Evolutionary conservation across 1,140 invertebrate genomes (phyloP), one percentile per base, ranked within the genome.

Genomic region (Cataglyphis hispanica): DNA sequence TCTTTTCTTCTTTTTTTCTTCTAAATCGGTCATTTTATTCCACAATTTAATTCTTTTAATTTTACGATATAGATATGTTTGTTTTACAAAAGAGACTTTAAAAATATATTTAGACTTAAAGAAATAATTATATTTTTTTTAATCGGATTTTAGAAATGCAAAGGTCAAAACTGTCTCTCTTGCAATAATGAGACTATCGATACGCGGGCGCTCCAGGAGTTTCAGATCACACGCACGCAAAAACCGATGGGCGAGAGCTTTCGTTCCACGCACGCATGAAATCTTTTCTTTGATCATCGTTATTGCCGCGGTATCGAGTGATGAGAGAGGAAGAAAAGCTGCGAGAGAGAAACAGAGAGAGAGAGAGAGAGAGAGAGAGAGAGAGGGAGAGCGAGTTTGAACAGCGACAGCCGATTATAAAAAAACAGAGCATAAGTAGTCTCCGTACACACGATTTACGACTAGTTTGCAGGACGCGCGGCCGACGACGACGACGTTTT

Each of bases 391-490:
- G 63, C 58, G 67, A 84, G 27, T n/a, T 86, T 58, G 74, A 70
- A 83, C 67, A 74, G 66, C 66, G 58, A 50, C 22, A 84, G 53
- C 46, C 72, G 72, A 77, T 31, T 60, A 89, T 89, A 83, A 31
- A 83, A 31, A 31, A 86, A 86, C 72, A 56, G 78, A 89, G n/a
- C 72, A 77, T 89, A 56, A 90, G 80, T 89, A 87, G 81, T 89
- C 72, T 74, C 61, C 87, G 64, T 86, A 89, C 85, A 69, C 85
- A 77, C 88, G 87, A 89, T 89, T 89, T 87, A 84, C 67, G 74
- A 84, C 87, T 89, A 89, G 88, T 89, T 89, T 86, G 74, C 88
- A 89, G 88, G 67, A 89, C 78, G 76, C 66, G 86, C 66, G 85
- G 37, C n/a, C 67, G 22, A 46, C 67, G 67, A 46, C 53, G 67